These are phyloP conservation scores for Chelidonichthys spinosus DNA, from an alignment of 2,797 vertebrate genomes.

Conservation along the genomic window DNA sequence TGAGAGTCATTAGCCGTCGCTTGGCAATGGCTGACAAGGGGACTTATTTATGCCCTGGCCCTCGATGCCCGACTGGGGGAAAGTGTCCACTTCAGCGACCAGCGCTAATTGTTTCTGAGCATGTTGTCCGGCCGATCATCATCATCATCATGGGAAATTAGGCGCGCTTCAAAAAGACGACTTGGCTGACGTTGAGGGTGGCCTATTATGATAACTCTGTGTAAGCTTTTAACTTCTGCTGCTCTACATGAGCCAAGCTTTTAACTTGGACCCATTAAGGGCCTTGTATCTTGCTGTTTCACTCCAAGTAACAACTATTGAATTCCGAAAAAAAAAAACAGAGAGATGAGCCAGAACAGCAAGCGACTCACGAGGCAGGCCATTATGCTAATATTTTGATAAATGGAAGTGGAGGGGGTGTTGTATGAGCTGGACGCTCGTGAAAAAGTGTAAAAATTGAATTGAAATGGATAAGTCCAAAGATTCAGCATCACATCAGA, in stretches of 20 bases:
- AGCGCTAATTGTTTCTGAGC: conserved; percentile 88
- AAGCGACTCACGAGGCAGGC: conserved; percentile 25
- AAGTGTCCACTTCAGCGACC: conserved; percentile 82
- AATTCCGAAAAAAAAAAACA: conserved; percentile 56
- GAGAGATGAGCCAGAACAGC: conserved; percentile 56
- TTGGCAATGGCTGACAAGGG: conserved; percentile 86
- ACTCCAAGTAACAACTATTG: conserved; percentile 62
- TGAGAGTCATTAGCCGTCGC: conserved; percentile 89
- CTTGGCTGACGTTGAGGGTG: conserved; percentile 75
- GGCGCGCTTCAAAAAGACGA: conserved; percentile 70
- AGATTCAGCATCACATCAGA: conserved; percentile 12
- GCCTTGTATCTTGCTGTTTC: conserved; percentile 65
- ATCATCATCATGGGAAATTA: conserved; percentile 84
- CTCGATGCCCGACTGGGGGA: conserved; percentile 81
- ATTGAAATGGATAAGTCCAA: conserved; percentile 20
- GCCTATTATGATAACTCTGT: conserved; percentile 80
- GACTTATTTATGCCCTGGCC: conserved; percentile 86
- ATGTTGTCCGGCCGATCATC: conserved; percentile 84
- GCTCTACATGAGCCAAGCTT: conserved; percentile 76
- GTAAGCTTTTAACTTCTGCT: conserved; percentile 82
- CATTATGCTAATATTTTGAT: conserved; percentile 61
- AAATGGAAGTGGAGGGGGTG: conserved; percentile 17
- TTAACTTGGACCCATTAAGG: conserved; percentile 73
- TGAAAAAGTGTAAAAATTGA: conserved; percentile 6
- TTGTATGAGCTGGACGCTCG: conserved; percentile 6